Evolutionary conservation across 1,140 invertebrate species (phyloP), one percentile per base, ranked within the genome.

Genomic region (Ruditapes philippinarum): DNA sequence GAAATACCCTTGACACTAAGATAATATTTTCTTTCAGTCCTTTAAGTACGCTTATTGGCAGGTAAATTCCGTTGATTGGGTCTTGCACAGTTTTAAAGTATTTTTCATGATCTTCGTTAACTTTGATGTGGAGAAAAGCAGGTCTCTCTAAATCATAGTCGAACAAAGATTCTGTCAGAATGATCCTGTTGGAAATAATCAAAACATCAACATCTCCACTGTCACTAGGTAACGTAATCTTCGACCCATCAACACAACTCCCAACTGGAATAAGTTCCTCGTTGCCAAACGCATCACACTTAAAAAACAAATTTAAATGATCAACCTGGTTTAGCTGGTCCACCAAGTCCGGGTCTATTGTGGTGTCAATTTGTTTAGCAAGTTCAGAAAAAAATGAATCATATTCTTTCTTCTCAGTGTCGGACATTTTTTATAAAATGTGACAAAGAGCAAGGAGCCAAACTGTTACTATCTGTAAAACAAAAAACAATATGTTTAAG

Each of bases 161-260:
- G 31, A 78, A 78, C 28, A 78, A 49, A 17, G 0, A 45, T 49
- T 78, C 74, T 31, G 17, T 45, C 25, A 78, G 51, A 78, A 78
- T 14, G 0, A 22, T 17, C 7, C 28, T 7, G 38, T 40, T 78
- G 22, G 74, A 19, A 22, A 78, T 28, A 49, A 78, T 22, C 5
- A 78, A 45, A 1, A 78, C 38, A 49, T 78, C 74, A 9, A 78
- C 31, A 25, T 78, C 74, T 45, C 74, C 74, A 49, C 28, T 19
- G 25, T 78, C 74, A n/a, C 3, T 45, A 0, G 74, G 74, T 22
- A 45, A 12, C 22, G 28, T 78, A 17, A 78, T 28, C 31, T 78
- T 78, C 40, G 74, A 78, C 12, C 74, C 74, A 78, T 78, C 74
- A 17, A 45, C 22, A 17, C 38, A 78, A 49, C 74, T 78, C 7